Evolutionary conservation across 2,113 vertebrate species (phyloP).

Genomic region (Prionailurus viverrinus): DNA sequence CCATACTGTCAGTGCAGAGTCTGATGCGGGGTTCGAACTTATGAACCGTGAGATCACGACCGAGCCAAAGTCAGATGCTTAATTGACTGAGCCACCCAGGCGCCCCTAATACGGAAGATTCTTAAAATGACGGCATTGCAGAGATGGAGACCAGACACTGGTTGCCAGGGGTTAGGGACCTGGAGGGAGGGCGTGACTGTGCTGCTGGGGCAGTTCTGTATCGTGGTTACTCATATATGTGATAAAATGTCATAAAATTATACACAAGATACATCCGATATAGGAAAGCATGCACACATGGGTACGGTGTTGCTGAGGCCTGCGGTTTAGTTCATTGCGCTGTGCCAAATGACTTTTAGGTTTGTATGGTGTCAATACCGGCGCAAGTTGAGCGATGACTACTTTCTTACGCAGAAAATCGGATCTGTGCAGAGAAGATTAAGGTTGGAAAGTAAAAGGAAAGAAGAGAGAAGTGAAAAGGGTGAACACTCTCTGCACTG

Average conservation of each 20-base stretch:
- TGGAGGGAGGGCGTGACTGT: not conserved
- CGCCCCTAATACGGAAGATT: not conserved
- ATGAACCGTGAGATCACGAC: no score
- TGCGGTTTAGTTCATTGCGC: fast-evolving
- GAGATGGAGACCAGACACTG: not conserved
- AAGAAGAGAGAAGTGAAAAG: not conserved
- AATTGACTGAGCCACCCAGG: no score
- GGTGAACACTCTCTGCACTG: not conserved
- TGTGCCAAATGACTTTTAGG: fast-evolving
- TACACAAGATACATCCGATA: not conserved
- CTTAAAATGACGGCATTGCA: not conserved
- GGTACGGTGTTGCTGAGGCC: fast-evolving
- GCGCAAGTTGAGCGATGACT: not conserved
- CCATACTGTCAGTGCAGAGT: no score
- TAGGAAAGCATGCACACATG: not conserved
- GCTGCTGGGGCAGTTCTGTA: not conserved
- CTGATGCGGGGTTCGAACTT: no score
- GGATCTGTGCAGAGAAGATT: not conserved
- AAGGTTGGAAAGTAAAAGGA: not conserved
- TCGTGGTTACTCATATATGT: not conserved
- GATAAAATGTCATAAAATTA: not conserved
- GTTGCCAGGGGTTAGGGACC: not conserved
- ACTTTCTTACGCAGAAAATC: not conserved
- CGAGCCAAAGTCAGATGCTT: no score
- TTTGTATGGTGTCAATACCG: not conserved